A percentile compares a stretch with the other conserved stretches of the same genome.
These are phyloP conservation scores for Emydoidea blandingii DNA, from an alignment of 2,797 vertebrate species.

Conservation along the genomic window DNA sequence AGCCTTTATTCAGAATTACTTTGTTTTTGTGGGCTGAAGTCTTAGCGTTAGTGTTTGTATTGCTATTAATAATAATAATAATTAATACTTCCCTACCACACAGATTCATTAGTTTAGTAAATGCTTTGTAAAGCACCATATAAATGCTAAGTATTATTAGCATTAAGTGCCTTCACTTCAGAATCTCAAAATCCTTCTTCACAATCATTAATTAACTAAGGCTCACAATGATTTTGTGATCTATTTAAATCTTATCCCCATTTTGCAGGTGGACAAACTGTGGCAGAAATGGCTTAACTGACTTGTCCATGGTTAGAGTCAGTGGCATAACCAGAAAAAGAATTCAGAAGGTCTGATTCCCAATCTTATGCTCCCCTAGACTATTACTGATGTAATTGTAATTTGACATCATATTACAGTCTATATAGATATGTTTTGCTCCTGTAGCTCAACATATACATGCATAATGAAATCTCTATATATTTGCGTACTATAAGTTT, in stretches of 20 bases:
- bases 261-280: not conserved
- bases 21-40: not conserved
- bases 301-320: not conserved
- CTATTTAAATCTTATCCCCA: not conserved
- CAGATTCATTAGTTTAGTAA: not conserved
- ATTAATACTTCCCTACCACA: not conserved
- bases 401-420: not conserved
- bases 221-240: not conserved
- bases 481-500: not conserved
- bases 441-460: not conserved
- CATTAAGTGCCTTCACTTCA: not conserved
- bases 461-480: not conserved
- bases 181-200: not conserved
- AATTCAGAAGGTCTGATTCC: not conserved
- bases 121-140: not conserved
- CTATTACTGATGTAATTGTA: not conserved
- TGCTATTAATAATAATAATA: not conserved
- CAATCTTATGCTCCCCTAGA: not conserved
- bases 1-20: not conserved
- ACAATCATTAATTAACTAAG: not conserved
- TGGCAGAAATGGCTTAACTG: constrained; percentile 1
- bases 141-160: not conserved
- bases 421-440: not conserved
- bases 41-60: not conserved
- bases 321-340: not conserved